Conservation (phyloP, 2,888 invertebrate genomes). For the Perizoma affinitatum region DNA sequence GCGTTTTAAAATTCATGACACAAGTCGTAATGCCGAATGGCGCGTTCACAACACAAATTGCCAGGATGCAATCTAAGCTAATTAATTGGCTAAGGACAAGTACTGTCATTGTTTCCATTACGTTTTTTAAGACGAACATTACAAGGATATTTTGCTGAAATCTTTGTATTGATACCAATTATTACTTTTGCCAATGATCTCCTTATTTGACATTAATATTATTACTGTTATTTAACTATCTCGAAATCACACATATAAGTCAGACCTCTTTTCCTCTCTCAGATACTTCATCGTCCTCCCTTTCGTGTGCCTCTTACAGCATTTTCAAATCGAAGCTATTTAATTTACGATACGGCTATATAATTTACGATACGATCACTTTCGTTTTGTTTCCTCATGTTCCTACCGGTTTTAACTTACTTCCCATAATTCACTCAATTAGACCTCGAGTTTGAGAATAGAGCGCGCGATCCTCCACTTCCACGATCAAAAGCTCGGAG, state of each 20-base stretch:
- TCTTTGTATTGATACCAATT: conserved; percentile 2
- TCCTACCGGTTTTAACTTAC: background rate
- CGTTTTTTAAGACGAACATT: conserved; percentile 29
- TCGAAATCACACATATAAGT: background rate
- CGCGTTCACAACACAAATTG: conserved; percentile 33
- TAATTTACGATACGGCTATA: too few relatives aligned
- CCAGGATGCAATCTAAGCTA: conserved; percentile 33
- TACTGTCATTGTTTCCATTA: conserved; percentile 28
- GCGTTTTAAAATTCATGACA: conserved; percentile 30
- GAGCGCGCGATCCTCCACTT: conserved; percentile 8
- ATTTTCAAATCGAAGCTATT: too few relatives aligned
- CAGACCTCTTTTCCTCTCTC: background rate
- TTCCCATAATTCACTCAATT: conserved; percentile 5
- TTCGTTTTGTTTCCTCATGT: background rate
- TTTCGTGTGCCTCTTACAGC: too few relatives aligned
- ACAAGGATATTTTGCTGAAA: background rate
- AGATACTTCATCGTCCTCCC: background rate
- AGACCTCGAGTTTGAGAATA: background rate
- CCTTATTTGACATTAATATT: background rate
- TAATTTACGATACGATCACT: background rate
- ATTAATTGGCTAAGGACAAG: conserved; percentile 32
- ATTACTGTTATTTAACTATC: background rate
- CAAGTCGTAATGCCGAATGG: conserved; percentile 23
- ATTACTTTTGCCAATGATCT: background rate
- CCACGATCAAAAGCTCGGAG: conserved; percentile 1